Conservation (phyloP, 92 coral and sea anemone species). For the Paragorgia papillata region DNA sequence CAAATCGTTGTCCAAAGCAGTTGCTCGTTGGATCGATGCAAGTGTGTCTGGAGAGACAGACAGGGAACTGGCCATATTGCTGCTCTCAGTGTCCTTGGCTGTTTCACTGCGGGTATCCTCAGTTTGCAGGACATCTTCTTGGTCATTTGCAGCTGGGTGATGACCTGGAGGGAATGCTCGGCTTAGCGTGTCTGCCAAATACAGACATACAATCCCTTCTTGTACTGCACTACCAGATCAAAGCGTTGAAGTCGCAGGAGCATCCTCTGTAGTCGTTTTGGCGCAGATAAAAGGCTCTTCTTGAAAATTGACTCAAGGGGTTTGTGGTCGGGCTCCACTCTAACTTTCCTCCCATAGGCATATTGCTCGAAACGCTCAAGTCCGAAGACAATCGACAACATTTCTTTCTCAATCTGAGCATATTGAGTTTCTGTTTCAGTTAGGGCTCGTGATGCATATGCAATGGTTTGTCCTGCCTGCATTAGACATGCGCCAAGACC, state of each 20-base stretch:
- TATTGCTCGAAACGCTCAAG: slow-evolving; percentile 37
- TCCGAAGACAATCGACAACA: slow-evolving; percentile 32
- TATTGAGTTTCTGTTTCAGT: slow-evolving; percentile 9
- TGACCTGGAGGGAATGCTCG: slow-evolving; percentile 29
- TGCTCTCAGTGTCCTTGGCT: slow-evolving; percentile 37
- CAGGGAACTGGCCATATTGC: slow-evolving; percentile 41
- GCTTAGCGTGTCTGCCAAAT: slow-evolving; percentile 46
- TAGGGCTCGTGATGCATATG: slow-evolving; percentile 18
- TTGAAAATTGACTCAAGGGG: slow-evolving; percentile 36
- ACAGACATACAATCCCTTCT: slow-evolving; percentile 49
- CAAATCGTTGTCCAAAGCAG: slow-evolving; percentile 17
- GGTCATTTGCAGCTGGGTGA: background rate
- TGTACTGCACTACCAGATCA: slow-evolving; percentile 44
- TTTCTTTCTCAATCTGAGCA: slow-evolving; percentile 33
- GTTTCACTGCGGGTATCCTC: slow-evolving; percentile 15
- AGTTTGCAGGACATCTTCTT: slow-evolving; percentile 13
- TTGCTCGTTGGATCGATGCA: slow-evolving; percentile 41
- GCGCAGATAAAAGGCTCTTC: slow-evolving; percentile 39
- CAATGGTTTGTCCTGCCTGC: slow-evolving; percentile 9
- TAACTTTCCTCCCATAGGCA: slow-evolving; percentile 28
- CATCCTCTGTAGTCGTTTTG: slow-evolving; percentile 45
- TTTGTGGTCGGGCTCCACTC: slow-evolving; percentile 39
- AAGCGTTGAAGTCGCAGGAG: slow-evolving; percentile 34
- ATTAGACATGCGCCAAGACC: slow-evolving; percentile 19
- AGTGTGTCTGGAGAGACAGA: slow-evolving; percentile 37